Evolutionary conservation across 2,113 vertebrate genomes (phyloP).

Genomic region (Orcinus orca): DNA sequence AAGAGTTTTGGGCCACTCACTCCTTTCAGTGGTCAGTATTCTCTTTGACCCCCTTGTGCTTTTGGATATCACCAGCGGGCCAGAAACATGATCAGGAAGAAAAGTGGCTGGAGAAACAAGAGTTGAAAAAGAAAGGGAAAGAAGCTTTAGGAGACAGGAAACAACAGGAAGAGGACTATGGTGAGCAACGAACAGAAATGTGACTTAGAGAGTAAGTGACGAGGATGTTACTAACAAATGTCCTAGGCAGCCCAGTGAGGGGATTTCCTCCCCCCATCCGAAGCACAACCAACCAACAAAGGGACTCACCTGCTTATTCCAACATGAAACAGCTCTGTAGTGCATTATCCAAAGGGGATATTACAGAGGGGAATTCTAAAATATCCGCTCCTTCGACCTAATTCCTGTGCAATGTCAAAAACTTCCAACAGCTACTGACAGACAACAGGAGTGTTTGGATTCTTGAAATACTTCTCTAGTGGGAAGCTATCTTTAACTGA

Average conservation of each 20-base stretch:
- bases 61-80: not conserved
- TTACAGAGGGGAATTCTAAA: not conserved
- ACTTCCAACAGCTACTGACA: not conserved
- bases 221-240: not conserved
- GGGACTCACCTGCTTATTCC: not conserved
- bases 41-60: not conserved
- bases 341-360: not conserved
- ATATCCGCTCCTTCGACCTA: not conserved
- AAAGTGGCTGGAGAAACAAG: not conserved
- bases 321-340: not conserved
- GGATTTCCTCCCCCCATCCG: not conserved
- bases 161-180: not conserved
- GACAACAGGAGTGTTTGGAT: not conserved
- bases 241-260: not conserved
- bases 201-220: not conserved
- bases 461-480: not conserved
- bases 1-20: not conserved
- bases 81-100: not conserved
- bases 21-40: not conserved
- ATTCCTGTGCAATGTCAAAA: not conserved
- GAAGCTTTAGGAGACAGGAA: not conserved
- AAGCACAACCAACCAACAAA: not conserved
- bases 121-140: slow-evolving; percentile 17
- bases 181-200: not conserved
- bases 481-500: not conserved